Percentiles rank a stretch among this genome's conserved stretches.
Conservation (phyloP, 1,140 invertebrate species). For the Ruditapes philippinarum region DNA sequence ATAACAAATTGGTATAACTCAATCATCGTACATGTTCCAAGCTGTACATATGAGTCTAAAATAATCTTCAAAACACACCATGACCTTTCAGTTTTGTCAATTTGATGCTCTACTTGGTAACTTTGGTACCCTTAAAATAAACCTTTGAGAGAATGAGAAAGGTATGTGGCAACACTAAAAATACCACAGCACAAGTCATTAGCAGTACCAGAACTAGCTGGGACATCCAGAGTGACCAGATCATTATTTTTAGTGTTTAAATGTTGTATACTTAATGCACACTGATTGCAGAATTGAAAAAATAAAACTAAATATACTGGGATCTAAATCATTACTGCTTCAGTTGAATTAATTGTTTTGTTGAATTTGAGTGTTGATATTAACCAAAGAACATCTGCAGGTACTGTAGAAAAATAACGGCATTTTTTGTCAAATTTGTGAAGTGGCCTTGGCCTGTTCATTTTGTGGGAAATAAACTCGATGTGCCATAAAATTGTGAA, state of each 20-base stretch:
- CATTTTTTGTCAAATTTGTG: too few relatives aligned
- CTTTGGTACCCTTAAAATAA: slow-evolving; percentile 26
- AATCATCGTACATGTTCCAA: slow-evolving; percentile 16
- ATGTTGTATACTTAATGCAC: slow-evolving; percentile 24
- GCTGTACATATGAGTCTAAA: slow-evolving; percentile 28
- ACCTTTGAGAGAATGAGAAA: slow-evolving; percentile 25
- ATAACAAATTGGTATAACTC: slow-evolving; percentile 14
- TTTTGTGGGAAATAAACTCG: too few relatives aligned
- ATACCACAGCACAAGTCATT: too few relatives aligned
- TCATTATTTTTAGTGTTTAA: slow-evolving; percentile 32
- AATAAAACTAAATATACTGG: slow-evolving; percentile 21
- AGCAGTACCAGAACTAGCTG: background rate
- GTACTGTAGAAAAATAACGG: slow-evolving; percentile 3
- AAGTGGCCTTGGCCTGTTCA: too few relatives aligned
- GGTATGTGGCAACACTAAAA: slow-evolving; percentile 13
- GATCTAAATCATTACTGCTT: slow-evolving; percentile 24
- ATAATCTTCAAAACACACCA: slow-evolving; percentile 14
- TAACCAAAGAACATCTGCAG: slow-evolving; percentile 25
- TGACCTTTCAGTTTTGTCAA: slow-evolving; percentile 16
- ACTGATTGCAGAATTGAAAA: slow-evolving; percentile 19
- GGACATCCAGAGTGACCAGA: slow-evolving; percentile 19
- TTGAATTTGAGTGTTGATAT: slow-evolving; percentile 27
- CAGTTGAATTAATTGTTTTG: slow-evolving; percentile 25
- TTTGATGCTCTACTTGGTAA: slow-evolving; percentile 26
- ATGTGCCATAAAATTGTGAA: too few relatives aligned